These are phyloP conservation scores for Callaeas wilsoni DNA, from an alignment of 2,113 vertebrate species.

Conservation along the genomic window DNA sequence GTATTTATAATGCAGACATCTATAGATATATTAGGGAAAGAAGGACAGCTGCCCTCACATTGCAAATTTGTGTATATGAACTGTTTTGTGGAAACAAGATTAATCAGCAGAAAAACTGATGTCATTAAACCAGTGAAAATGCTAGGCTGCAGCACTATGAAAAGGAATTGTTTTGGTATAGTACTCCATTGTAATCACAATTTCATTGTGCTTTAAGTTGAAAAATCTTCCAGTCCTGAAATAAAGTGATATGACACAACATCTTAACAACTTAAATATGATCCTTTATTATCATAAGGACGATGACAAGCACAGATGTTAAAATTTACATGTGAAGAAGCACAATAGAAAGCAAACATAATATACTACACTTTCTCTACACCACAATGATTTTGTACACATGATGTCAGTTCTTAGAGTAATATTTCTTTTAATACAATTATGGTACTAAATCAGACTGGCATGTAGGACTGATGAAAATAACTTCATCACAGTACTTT, in stretches of 20 bases:
- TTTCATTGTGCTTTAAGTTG: neutral
- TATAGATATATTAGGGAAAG: neutral
- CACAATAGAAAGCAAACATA: neutral
- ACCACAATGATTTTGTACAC: neutral
- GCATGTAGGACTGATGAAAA: neutral
- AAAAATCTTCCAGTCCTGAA: neutral
- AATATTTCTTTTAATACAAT: neutral
- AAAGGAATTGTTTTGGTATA: neutral
- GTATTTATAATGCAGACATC: neutral
- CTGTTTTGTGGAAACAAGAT: neutral
- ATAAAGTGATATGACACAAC: neutral
- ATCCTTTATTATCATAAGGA: neutral
- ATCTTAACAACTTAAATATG: fast-evolving
- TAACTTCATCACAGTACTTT: neutral
- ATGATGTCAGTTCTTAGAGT: neutral
- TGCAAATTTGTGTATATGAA: neutral
- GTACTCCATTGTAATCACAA: neutral
- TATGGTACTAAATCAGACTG: neutral
- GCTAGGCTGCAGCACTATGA: fast-evolving
- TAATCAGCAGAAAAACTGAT: neutral
- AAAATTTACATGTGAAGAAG: neutral
- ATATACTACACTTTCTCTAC: neutral
- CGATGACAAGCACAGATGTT: fast-evolving
- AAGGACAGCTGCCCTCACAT: neutral
- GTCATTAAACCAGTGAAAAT: neutral